Base-by-base conservation (phyloP, 2,113 vertebrate species). In the Indicator maculatus region DNA sequence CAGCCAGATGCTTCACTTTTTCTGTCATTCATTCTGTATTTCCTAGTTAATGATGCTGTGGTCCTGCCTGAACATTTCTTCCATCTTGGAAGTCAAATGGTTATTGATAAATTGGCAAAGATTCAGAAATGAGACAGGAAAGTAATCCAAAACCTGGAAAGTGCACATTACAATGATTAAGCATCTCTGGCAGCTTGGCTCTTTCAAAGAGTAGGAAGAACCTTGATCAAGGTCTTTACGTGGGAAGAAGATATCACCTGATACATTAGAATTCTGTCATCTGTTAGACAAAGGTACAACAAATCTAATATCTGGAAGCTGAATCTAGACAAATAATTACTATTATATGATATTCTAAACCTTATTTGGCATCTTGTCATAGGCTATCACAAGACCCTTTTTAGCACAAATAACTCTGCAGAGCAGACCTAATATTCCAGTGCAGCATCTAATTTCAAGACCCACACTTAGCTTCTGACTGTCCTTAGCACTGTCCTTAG, bases 71-170 rank as follows among this genome's bases (percentile, higher is more conserved):
- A 31, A 55, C 26, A 5, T 45, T 91, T 83, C 41, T 93, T 81
- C 56, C 15, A 59, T 16, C 53, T 77, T 60, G 63, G 59, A 89
- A 91, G 56, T 77, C 52, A 83, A 81, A 88, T 0, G 3, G 56
- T 31, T 66, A 86, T 64, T 81, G 73, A 90, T 63, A 72, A 86
- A 75, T 72, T 86, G 80, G 53, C 69, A 86, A 65, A 64, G 30
- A 12, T 74, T 93, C 73, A 65, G 53, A 75, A 91, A 75, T 15
- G 13, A 93, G 76, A 58, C 1, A 3, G 23, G 41, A 0, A 1
- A 90, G 77, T 70, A 89, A 89, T 86, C 55, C 39, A 73, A n/a
- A 76, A 85, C 53, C 71, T 76, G 64, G 36, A 36, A 94, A 89
- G 27, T 55, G 41, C 41, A n/a, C 44, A n/a, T 63, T 76, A 59